Conservation (phyloP, 92 coral and sea anemone species). For the Parazoanthus atlanticus region DNA sequence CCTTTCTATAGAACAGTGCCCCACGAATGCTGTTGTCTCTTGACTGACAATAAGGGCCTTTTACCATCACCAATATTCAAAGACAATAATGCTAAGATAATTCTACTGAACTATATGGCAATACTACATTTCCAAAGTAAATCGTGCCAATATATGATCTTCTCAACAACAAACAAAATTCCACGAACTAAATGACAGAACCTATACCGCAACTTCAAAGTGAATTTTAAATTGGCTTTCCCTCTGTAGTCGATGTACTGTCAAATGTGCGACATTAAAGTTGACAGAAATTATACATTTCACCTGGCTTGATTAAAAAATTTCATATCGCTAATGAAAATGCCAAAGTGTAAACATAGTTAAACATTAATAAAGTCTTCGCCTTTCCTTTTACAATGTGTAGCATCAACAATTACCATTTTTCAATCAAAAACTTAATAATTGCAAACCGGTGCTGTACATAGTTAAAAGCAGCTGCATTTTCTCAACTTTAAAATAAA, state of each 20-base stretch:
- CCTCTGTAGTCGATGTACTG: background rate
- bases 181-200: too few species aligned
- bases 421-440: too few species aligned
- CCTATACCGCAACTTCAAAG: too few species aligned
- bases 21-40: background rate
- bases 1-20: background rate
- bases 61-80: too few species aligned
- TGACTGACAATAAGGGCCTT: too few species aligned
- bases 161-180: too few species aligned
- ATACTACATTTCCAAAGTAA: too few species aligned
- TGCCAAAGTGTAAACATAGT: background rate
- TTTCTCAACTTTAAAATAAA: background rate
- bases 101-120: too few species aligned
- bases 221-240: background rate
- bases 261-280: background rate
- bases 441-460: background rate
- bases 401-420: background rate
- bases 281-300: too few species aligned
- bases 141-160: too few species aligned
- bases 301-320: background rate
- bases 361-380: background rate
- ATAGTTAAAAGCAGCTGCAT: background rate
- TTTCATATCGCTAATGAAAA: background rate
- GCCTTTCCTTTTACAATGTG: background rate
- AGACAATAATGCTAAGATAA: too few species aligned